These are phyloP conservation scores for Rutilus rutilus DNA, from an alignment of 2,113 vertebrate species.

Conservation along the genomic window DNA sequence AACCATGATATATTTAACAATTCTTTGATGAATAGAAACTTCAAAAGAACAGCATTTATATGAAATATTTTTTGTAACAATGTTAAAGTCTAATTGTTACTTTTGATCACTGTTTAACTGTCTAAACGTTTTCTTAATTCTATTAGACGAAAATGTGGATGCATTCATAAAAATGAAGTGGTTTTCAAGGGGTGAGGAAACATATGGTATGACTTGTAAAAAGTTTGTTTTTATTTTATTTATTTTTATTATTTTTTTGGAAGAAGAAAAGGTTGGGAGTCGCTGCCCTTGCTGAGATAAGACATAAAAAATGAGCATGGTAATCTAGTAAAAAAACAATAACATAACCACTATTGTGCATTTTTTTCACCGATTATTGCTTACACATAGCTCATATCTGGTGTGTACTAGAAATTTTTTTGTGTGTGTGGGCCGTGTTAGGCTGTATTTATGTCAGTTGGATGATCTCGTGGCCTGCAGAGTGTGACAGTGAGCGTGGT, in stretches of 20 bases:
- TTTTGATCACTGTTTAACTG: too few relatives aligned
- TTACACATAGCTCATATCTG: neutral
- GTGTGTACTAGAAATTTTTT: neutral
- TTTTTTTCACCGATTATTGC: constrained; percentile 1
- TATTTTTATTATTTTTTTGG: too few relatives aligned
- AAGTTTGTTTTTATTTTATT: neutral
- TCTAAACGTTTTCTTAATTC: neutral
- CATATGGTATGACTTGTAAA: neutral
- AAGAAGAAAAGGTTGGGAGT: neutral
- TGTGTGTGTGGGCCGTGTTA: neutral
- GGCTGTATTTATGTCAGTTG: constrained; percentile 11
- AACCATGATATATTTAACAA: neutral
- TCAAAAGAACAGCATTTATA: too few relatives aligned
- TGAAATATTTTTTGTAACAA: too few relatives aligned
- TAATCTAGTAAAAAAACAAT: neutral
- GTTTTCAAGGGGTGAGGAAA: neutral
- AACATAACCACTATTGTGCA: neutral
- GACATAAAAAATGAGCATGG: neutral
- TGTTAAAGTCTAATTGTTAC: neutral
- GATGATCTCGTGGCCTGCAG: constrained; percentile 27
- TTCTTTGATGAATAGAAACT: neutral
- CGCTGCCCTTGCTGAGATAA: neutral
- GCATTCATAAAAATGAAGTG: neutral
- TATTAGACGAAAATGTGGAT: neutral
- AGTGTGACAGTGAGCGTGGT: constrained; percentile 22